phyloP scores from a whole-genome alignment of 2,888 invertebrate genomes.

The Amphimallon solstitiale region DNA sequence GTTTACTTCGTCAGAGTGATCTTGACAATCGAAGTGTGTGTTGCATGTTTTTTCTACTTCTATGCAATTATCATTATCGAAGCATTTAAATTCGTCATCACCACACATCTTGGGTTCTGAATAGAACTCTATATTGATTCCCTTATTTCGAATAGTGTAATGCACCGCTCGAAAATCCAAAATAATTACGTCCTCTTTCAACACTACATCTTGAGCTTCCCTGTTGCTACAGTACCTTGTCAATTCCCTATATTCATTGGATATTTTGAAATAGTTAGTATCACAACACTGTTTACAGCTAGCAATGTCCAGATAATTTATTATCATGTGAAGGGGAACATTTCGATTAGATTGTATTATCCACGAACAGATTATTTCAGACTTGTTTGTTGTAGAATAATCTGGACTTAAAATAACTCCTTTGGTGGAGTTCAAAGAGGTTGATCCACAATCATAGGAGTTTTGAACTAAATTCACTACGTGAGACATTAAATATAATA shows the following conservation, averaged over 20 bases:
- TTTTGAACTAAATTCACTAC: slow-evolving; percentile 1
- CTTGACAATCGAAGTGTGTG: slow-evolving; percentile 43
- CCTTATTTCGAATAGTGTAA: background rate
- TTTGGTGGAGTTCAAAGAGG: background rate
- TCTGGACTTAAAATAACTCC: slow-evolving; percentile 14
- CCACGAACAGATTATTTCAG: slow-evolving; percentile 12
- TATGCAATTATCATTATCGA: slow-evolving; percentile 42
- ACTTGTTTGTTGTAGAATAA: slow-evolving; percentile 6
- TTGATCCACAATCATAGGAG: background rate
- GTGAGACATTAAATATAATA: background rate
- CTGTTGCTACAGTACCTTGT: slow-evolving; percentile 15
- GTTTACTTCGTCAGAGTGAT: slow-evolving; percentile 48
- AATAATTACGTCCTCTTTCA: slow-evolving; percentile 7
- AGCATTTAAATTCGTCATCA: slow-evolving; percentile 42
- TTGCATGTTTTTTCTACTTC: slow-evolving; percentile 42
- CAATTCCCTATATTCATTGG: slow-evolving; percentile 5
- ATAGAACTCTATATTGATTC: slow-evolving; percentile 7
- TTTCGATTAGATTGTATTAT: slow-evolving; percentile 5
- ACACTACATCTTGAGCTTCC: slow-evolving; percentile 12
- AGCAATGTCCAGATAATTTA: slow-evolving; percentile 10
- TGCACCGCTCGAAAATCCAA: slow-evolving; percentile 11
- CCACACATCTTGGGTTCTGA: slow-evolving; percentile 23
- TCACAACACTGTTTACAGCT: slow-evolving; percentile 23
- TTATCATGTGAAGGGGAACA: slow-evolving; percentile 7
- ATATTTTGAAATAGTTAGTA: slow-evolving; percentile 19